These are phyloP conservation scores for Grallaria varia DNA, from an alignment of 2,113 vertebrate genomes.

Conservation along the genomic window DNA sequence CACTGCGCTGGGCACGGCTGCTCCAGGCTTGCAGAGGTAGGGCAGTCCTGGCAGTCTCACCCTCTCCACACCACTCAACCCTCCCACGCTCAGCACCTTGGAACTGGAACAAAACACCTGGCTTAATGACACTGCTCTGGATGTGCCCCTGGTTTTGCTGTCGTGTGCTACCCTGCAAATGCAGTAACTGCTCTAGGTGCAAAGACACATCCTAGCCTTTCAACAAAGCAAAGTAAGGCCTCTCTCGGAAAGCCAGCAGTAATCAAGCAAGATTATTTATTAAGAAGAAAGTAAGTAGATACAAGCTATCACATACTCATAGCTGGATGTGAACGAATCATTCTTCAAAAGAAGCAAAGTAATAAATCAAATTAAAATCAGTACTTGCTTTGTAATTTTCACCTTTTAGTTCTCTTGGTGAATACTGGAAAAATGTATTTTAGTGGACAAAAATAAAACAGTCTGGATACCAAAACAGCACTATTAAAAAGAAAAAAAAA, in stretches of 20 bases:
- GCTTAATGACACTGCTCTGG: neutral
- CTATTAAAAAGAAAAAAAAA: neutral
- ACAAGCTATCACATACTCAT: neutral
- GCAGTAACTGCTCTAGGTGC: neutral
- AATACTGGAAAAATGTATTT: neutral
- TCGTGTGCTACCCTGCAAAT: neutral
- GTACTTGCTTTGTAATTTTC: neutral
- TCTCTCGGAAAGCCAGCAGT: neutral
- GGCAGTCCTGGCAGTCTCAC: neutral
- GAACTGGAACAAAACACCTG: neutral
- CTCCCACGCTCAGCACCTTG: too few species aligned
- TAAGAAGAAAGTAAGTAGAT: neutral
- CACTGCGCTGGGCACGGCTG: rapidly evolving
- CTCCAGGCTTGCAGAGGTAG: neutral
- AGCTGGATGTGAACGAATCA: neutral
- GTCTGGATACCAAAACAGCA: neutral
- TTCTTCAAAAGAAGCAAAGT: neutral
- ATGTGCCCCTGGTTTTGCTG: neutral
- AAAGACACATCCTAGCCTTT: neutral
- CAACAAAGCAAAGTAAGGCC: neutral
- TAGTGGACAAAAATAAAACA: neutral
- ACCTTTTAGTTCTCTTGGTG: neutral
- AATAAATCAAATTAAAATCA: neutral
- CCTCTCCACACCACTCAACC: rapidly evolving
- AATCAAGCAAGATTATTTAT: neutral